A percentile compares a stretch with the other conserved stretches of the same genome.
These are phyloP conservation scores for Eupeodes corollae DNA, from an alignment of 1,140 invertebrate genomes.

Conservation along the genomic window DNA sequence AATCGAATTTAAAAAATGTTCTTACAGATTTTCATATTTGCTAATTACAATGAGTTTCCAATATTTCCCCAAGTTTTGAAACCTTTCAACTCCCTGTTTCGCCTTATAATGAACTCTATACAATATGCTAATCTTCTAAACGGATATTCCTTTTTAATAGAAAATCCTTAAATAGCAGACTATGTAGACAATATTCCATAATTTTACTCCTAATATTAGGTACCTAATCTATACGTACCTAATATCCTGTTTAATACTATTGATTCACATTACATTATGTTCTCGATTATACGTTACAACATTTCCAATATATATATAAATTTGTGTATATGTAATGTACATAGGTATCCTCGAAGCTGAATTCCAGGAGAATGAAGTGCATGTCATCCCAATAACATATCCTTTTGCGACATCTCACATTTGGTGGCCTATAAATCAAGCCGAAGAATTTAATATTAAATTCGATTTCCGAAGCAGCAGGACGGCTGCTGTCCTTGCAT, in stretches of 20 bases:
- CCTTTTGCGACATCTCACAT: constrained; percentile 80
- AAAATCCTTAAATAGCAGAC: neutral
- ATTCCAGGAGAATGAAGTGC: constrained; percentile 70
- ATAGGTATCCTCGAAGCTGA: constrained; percentile 64
- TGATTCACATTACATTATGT: too few species aligned
- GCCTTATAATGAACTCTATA: neutral
- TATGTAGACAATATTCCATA: too few species aligned
- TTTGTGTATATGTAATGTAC: constrained; percentile 35
- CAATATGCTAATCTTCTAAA: neutral
- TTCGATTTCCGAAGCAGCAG: constrained; percentile 83
- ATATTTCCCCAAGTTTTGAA: too few species aligned
- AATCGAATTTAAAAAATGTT: too few species aligned
- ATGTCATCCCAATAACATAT: constrained; percentile 84
- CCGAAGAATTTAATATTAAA: constrained; percentile 59
- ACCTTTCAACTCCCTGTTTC: neutral
- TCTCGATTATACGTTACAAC: neutral
- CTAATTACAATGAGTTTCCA: too few species aligned
- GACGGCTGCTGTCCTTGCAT: constrained; percentile 71
- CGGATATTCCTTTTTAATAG: neutral
- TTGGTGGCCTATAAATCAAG: constrained; percentile 65
- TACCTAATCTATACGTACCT: too few species aligned
- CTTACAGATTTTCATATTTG: too few species aligned
- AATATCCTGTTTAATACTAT: too few species aligned
- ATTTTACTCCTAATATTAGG: too few species aligned
- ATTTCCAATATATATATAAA: constrained; percentile 9